Evolutionary conservation across 2,797 vertebrate genomes (phyloP).

Genomic region (Myotis vivesi): DNA sequence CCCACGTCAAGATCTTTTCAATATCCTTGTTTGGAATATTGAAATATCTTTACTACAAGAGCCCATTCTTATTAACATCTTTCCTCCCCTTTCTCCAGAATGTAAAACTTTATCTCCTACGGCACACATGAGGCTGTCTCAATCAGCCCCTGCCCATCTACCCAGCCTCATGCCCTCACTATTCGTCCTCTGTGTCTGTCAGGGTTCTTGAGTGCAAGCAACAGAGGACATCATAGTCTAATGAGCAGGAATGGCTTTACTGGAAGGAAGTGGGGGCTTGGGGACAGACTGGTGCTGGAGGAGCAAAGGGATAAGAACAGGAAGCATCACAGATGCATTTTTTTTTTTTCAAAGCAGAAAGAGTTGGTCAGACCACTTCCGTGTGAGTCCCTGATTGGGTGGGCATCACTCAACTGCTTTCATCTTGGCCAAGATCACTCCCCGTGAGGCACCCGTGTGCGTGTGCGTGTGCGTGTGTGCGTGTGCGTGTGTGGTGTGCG

Average conservation of each 20-base stretch:
- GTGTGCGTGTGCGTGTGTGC: too few relatives aligned
- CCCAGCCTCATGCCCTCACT: background rate
- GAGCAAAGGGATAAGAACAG: background rate
- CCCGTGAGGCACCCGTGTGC: fast-evolving
- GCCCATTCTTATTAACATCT: background rate
- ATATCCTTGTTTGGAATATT: background rate
- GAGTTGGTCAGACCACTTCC: background rate
- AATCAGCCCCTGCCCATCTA: background rate
- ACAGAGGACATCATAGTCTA: background rate
- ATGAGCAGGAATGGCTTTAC: background rate
- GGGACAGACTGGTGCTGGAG: background rate
- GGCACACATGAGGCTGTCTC: too few relatives aligned
- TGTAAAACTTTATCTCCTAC: background rate
- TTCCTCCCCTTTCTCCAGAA: background rate
- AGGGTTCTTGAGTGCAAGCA: background rate
- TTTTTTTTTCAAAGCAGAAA: background rate
- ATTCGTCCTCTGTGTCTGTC: background rate
- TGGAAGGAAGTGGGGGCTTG: background rate
- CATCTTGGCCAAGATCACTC: background rate
- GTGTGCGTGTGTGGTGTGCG: too few relatives aligned
- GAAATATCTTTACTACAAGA: background rate
- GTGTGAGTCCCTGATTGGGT: background rate
- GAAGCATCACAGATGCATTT: background rate
- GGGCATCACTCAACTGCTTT: background rate
- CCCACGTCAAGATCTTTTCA: background rate